Conservation (phyloP, 1,140 invertebrate genomes). For the Drosophila funebris region DNA sequence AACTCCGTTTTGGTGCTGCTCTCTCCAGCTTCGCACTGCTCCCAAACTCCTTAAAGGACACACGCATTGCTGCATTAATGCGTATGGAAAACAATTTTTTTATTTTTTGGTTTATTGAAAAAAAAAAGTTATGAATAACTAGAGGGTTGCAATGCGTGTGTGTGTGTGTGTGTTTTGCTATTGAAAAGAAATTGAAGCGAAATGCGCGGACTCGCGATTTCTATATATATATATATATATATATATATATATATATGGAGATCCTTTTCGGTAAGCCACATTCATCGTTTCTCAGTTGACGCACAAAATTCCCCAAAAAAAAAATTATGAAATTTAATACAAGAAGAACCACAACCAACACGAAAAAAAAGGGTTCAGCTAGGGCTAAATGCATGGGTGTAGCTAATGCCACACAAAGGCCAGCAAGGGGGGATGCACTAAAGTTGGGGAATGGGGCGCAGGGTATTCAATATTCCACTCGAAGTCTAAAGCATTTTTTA, state of each 20-base stretch:
- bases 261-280: slow-evolving; percentile 71
- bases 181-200: slow-evolving; percentile 60
- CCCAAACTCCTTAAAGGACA: neutral
- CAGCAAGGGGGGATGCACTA: neutral
- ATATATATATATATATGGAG: neutral
- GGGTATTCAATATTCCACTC: slow-evolving; percentile 37
- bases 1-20: neutral
- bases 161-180: slow-evolving; percentile 13
- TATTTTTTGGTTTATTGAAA: slow-evolving; percentile 15
- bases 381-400: slow-evolving; percentile 30
- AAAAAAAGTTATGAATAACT: slow-evolving; percentile 55
- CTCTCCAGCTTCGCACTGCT: neutral
- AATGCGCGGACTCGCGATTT: slow-evolving; percentile 51
- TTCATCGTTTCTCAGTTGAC: slow-evolving; percentile 74
- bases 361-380: slow-evolving; percentile 48
- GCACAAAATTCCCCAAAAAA: slow-evolving; percentile 26
- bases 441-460: neutral
- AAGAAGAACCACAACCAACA: slow-evolving; percentile 18
- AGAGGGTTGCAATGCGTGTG: slow-evolving; percentile 46
- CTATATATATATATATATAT: slow-evolving; percentile 4
- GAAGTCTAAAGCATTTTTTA: slow-evolving; percentile 4
- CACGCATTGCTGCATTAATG: slow-evolving; percentile 80
- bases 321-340: slow-evolving; percentile 62
- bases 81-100: slow-evolving; percentile 78
- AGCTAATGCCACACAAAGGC: slow-evolving; percentile 45